Evolutionary conservation across 1,140 invertebrate species (phyloP), one percentile per base, ranked within the genome.

Genomic region (Pseudomyrmex pallidus): DNA sequence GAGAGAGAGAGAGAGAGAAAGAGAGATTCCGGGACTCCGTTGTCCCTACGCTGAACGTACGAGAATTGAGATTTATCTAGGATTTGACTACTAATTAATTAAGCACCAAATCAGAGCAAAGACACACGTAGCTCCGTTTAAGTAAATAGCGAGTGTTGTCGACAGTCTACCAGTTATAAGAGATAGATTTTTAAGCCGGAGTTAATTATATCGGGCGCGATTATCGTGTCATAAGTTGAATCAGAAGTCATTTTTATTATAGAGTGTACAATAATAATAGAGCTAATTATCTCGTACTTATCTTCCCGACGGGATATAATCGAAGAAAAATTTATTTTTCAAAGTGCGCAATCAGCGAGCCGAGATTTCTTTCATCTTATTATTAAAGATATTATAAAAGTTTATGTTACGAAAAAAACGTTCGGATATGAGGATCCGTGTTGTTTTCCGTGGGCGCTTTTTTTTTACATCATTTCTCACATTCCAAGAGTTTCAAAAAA

Each of bases 251-350:
- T 48, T 84, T 87, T 84, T 46, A 87, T 48, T 15, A 59, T 84
- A 61, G 50, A 68, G 68, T 68, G 35, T 77, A 35, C 22, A 35
- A 35, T 35, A 35, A 35, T 35, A 35, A 35, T 83, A 48, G 74
- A 48, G 74, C 54, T 74, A 48, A 57, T 84, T 54, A 82, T 85
- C 62, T 76, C 85, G 70, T 82, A 88, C 70, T 84, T 88, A 87
- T 57, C 44, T 85, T 54, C 5, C 61, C 52, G 35, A 73, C 46
- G 59, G 72, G 72, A 15, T 22, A 84, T 7, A 35, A 57, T 80
- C 35, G 77, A 48, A 74, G 46, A 56, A 74, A 57, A 68, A 7
- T 12, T 25, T 68, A 35, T 76, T 1, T 70, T 48, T 68, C 20
- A 10, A n/a, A 76, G 52, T 20, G 13, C 22, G 48, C 20, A 48